These are phyloP conservation scores for Lindbergichthys nudifrons DNA, from an alignment of 2,797 vertebrate genomes.

Conservation along the genomic window DNA sequence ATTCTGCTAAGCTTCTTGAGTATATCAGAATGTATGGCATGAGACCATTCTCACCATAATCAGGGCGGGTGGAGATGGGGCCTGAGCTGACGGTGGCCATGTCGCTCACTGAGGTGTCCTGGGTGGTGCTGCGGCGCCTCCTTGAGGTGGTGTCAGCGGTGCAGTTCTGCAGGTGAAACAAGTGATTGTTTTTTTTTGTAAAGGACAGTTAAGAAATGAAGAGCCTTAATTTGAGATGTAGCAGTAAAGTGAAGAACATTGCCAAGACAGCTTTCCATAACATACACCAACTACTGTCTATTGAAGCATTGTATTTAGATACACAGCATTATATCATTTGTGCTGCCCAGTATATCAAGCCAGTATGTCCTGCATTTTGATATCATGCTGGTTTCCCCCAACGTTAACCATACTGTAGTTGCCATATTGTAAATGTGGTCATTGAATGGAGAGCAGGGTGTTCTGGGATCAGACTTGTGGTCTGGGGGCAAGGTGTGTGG, in stretches of 20 bases:
- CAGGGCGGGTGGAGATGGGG: constrained; percentile 62
- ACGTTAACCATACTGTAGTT: too few relatives aligned
- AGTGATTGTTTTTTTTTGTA: not conserved
- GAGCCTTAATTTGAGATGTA: not conserved
- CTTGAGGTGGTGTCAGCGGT: constrained; percentile 11
- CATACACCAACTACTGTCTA: not conserved
- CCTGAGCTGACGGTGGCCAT: constrained; percentile 75
- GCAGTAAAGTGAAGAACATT: not conserved
- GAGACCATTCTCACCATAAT: constrained; percentile 56
- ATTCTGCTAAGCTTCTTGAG: not conserved
- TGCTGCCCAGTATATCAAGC: too few relatives aligned
- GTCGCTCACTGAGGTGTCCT: constrained; percentile 71
- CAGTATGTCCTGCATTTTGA: too few relatives aligned
- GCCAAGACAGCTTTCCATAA: not conserved
- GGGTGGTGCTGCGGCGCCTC: constrained; percentile 43
- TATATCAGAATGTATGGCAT: not conserved
- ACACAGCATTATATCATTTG: too few relatives aligned
- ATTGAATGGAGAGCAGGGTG: too few relatives aligned
- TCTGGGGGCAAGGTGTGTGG: too few relatives aligned
- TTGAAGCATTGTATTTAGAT: not conserved
- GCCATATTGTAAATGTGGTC: too few relatives aligned
- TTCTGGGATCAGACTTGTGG: too few relatives aligned
- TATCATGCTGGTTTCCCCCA: too few relatives aligned
- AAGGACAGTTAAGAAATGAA: not conserved
- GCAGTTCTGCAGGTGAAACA: constrained; percentile 69